These are phyloP conservation scores for Probosciger aterrimus DNA, from an alignment of 2,113 vertebrate genomes.

Conservation along the genomic window DNA sequence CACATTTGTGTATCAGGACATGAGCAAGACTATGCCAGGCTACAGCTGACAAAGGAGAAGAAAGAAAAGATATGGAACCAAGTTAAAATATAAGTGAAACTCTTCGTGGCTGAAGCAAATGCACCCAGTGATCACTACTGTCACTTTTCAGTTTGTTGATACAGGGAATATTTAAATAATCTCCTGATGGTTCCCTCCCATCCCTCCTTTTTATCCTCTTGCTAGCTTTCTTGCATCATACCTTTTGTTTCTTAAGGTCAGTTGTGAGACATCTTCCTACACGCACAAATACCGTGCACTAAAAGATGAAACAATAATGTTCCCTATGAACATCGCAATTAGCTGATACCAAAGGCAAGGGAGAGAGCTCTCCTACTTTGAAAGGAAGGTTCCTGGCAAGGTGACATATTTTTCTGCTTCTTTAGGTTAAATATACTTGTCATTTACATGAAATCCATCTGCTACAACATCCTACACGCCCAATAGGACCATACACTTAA, in stretches of 20 bases:
- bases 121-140: background rate
- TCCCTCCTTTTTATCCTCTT: background rate
- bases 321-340: background rate
- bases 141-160: background rate
- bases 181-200: background rate
- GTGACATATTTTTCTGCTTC: background rate
- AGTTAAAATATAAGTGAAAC: background rate
- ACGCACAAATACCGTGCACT: background rate
- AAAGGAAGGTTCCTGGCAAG: background rate
- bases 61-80: accelerated
- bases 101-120: background rate
- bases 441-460: constrained; percentile 5
- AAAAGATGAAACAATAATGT: background rate
- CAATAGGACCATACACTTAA: background rate
- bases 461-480: background rate
- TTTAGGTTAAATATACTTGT: background rate
- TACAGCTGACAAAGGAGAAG: background rate
- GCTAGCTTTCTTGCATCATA: background rate
- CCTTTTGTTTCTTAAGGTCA: background rate
- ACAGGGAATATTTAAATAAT: background rate
- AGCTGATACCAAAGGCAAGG: background rate
- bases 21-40: background rate
- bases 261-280: background rate
- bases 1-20: background rate
- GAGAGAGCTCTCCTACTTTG: background rate